A percentile compares a stretch with the other conserved stretches of the same genome.
phyloP scores from a whole-genome alignment of 2,113 vertebrate species.

The Tricholaema leucomelas region DNA sequence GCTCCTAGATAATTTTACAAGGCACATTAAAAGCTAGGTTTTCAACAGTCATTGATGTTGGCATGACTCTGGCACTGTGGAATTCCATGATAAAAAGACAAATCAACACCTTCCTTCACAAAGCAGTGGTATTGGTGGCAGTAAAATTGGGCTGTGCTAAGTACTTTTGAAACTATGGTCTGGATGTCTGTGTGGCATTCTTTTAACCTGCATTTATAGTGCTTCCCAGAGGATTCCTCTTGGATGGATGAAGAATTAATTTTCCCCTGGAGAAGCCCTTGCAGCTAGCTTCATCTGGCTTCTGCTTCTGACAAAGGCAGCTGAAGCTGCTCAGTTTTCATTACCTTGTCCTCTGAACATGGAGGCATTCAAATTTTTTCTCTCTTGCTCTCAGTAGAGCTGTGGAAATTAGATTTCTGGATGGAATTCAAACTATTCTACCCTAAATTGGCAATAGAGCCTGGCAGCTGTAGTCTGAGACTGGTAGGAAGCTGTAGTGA shows the following conservation, averaged over 20 bases:
- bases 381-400: background rate
- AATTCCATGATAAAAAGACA: background rate
- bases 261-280: background rate
- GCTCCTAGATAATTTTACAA: background rate
- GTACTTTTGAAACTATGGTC: background rate
- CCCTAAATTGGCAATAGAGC: background rate
- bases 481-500: background rate
- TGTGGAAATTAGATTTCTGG: background rate
- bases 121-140: background rate
- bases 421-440: background rate
- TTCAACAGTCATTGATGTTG: background rate
- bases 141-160: background rate
- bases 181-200: background rate
- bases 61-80: background rate
- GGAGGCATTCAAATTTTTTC: background rate
- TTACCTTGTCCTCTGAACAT: background rate
- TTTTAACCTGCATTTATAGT: background rate
- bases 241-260: background rate
- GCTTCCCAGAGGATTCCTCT: background rate
- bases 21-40: background rate
- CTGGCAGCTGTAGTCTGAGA: background rate
- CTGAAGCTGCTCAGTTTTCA: background rate
- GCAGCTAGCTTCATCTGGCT: background rate
- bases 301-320: background rate
- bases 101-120: background rate